phyloP scores from a whole-genome alignment of 1,140 invertebrate genomes.

The Thaumatotibia leucotreta region DNA sequence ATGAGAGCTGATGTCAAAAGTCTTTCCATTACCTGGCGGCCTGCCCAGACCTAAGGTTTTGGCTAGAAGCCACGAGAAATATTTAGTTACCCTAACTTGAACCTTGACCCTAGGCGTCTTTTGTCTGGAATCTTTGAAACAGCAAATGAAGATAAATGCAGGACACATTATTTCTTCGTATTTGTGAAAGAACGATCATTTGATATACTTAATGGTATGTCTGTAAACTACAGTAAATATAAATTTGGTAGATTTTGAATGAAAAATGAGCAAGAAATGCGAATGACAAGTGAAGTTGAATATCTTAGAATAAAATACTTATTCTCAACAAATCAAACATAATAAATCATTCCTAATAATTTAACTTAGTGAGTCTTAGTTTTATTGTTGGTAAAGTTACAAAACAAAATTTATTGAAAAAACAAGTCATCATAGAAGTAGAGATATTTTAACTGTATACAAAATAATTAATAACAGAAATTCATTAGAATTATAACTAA shows the following conservation, averaged over 20 bases:
- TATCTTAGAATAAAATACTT: too few species aligned
- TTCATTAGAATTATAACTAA: too few species aligned
- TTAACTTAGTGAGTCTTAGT: too few species aligned
- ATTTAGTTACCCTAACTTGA: conserved; percentile 31
- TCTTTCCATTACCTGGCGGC: conserved; percentile 40
- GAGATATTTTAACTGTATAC: too few species aligned
- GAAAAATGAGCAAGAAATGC: background rate
- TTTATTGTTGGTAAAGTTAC: too few species aligned
- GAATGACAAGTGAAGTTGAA: background rate
- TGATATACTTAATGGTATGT: background rate
- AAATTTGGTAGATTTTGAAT: background rate
- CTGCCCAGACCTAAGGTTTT: conserved; percentile 34
- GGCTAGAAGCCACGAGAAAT: conserved; percentile 42
- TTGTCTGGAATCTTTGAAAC: conserved; percentile 11
- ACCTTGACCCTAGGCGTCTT: conserved; percentile 28
- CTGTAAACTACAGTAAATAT: background rate
- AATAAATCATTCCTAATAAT: too few species aligned
- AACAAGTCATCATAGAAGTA: too few species aligned
- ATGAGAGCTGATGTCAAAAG: conserved; percentile 31
- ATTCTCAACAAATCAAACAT: too few species aligned
- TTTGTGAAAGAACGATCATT: conserved; percentile 1
- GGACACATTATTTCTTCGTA: background rate
- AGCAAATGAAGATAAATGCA: conserved; percentile 10
- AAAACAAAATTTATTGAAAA: too few species aligned
- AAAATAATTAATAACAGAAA: too few species aligned